Evolutionary conservation across 2,113 vertebrate species (phyloP).

Genomic region (Mesocricetus auratus): DNA sequence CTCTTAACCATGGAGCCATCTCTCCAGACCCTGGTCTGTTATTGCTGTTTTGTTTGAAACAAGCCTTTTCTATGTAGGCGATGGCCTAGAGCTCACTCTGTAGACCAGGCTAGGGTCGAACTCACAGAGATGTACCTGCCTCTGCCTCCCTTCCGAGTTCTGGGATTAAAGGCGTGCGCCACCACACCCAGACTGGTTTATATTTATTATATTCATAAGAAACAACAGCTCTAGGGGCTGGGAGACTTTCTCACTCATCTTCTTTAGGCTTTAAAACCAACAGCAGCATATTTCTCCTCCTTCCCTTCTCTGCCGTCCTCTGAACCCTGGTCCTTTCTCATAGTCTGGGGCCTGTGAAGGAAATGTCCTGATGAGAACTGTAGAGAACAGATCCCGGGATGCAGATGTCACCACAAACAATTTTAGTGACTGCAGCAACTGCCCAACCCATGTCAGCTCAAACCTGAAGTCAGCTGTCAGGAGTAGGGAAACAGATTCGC

Average conservation of each 20-base stretch:
- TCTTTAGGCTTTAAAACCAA: neutral
- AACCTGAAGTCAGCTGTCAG: neutral
- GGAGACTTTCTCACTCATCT: neutral
- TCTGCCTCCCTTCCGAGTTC: neutral
- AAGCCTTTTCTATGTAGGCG: neutral
- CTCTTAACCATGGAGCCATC: neutral
- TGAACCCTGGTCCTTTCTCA: neutral
- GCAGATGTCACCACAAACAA: neutral
- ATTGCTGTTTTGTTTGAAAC: neutral
- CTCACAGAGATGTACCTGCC: neutral
- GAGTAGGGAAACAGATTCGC: neutral
- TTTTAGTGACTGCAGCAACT: neutral
- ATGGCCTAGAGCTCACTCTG: neutral
- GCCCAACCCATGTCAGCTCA: neutral
- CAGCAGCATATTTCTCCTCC: neutral
- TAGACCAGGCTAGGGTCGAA: neutral
- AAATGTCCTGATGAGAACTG: neutral
- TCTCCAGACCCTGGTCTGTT: neutral
- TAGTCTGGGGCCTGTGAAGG: neutral
- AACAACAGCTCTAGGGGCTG: neutral
- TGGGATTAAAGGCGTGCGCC: neutral
- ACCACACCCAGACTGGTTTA: neutral
- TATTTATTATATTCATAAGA: neutral
- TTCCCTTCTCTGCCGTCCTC: neutral
- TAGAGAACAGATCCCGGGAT: neutral